phyloP scores from a whole-genome alignment of 2,888 invertebrate species.

The Punctoribates punctum region DNA sequence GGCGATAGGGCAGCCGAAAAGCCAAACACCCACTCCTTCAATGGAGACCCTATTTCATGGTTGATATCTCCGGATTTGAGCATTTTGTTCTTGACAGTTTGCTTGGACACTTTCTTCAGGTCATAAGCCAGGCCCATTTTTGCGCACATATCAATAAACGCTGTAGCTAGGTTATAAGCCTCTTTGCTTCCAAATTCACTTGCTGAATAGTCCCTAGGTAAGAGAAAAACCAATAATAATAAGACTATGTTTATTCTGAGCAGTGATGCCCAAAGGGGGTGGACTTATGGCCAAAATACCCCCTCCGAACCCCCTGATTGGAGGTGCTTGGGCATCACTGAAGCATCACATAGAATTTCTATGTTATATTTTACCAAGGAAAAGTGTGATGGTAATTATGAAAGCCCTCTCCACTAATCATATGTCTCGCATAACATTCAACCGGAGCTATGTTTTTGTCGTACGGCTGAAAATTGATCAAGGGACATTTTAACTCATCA shows the following conservation, averaged over 20 bases:
- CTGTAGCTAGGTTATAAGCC: constrained; percentile 43
- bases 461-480: constrained; percentile 62
- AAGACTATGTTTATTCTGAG: background rate
- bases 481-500: background rate
- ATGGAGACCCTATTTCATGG: background rate
- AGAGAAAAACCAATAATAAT: constrained; percentile 55
- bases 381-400: constrained; percentile 42
- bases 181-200: constrained; percentile 38
- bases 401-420: constrained; percentile 25
- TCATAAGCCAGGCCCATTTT: constrained; percentile 35
- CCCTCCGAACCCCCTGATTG: too few species aligned
- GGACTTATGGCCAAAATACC: too few species aligned
- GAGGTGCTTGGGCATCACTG: too few species aligned
- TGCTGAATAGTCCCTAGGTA: constrained; percentile 55
- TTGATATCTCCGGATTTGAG: constrained; percentile 22
- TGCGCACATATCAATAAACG: constrained; percentile 32
- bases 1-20: background rate
- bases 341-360: too few species aligned
- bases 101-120: constrained; percentile 20
- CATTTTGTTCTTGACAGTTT: constrained; percentile 13
- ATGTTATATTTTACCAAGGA: constrained; percentile 5
- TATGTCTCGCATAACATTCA: constrained; percentile 49
- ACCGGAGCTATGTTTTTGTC: constrained; percentile 64
- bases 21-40: background rate
- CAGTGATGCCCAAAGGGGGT: too few species aligned